Evolutionary conservation across 2,888 invertebrate genomes (phyloP).

Genomic region (Crematogaster levior): DNA sequence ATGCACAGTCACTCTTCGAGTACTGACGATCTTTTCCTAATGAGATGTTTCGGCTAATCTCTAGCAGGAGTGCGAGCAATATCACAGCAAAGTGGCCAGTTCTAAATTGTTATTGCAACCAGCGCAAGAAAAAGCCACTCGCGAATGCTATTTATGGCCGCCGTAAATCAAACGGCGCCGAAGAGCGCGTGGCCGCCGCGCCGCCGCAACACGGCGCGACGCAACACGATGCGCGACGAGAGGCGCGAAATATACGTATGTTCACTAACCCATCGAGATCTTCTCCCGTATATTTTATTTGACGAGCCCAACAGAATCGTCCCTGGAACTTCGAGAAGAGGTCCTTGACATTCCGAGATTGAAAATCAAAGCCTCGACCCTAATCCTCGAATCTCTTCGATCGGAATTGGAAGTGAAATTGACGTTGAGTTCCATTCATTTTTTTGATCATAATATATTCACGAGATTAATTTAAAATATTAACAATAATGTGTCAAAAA

Average conservation of each 20-base stretch:
- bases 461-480: not conserved
- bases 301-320: not conserved
- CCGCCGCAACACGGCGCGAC: constrained; percentile 23
- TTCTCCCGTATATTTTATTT: constrained; percentile 47
- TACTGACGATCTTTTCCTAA: constrained; percentile 18
- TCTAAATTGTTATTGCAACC: constrained; percentile 36
- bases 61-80: constrained; percentile 19
- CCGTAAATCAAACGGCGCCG: constrained; percentile 69
- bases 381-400: not conserved
- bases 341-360: constrained; percentile 30
- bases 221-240: constrained; percentile 33
- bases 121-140: constrained; percentile 52
- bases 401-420: not conserved
- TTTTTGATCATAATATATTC: not conserved
- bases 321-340: not conserved
- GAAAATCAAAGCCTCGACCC: not conserved
- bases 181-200: constrained; percentile 46
- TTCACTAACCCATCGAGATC: constrained; percentile 63
- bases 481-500: not conserved
- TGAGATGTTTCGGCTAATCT: constrained; percentile 54
- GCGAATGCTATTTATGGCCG: constrained; percentile 59
- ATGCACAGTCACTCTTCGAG: not conserved
- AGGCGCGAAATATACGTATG: constrained; percentile 55
- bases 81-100: constrained; percentile 23
- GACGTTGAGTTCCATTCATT: not conserved